These are phyloP conservation scores for Heterodera carotae DNA, from an alignment of 1,140 invertebrate genomes.

Conservation along the genomic window DNA sequence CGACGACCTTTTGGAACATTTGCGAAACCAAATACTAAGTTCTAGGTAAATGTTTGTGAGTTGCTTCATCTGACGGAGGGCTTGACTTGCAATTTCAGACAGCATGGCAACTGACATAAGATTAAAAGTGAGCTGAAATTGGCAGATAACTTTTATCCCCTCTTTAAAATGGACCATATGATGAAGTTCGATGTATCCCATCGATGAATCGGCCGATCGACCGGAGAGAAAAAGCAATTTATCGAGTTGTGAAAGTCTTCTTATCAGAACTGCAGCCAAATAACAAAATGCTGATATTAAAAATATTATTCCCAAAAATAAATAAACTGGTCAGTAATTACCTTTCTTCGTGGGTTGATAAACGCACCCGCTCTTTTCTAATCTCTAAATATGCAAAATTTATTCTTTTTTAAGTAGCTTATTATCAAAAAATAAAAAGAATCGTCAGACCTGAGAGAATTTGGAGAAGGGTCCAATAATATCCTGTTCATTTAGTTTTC, in stretches of 20 bases:
- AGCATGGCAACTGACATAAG: constrained; percentile 34
- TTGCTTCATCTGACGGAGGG: constrained; percentile 21
- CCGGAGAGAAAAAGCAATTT: constrained; percentile 32
- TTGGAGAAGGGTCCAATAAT: constrained; percentile 8
- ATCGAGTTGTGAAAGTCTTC: constrained; percentile 29
- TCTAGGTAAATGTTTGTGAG: constrained; percentile 22
- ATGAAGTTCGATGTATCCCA: constrained; percentile 37
- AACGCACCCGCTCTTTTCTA: constrained; percentile 32
- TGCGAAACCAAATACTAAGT: constrained; percentile 29
- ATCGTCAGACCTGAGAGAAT: constrained; percentile 25
- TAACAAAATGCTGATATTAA: constrained; percentile 24
- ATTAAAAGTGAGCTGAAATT: constrained; percentile 39
- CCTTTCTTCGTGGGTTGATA: constrained; percentile 23
- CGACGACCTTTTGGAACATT: constrained; percentile 1
- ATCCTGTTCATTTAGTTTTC: constrained; percentile 28
- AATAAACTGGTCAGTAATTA: not conserved
- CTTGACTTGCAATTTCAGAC: constrained; percentile 34
- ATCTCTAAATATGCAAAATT: constrained; percentile 31
- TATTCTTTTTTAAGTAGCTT: too few relatives aligned
- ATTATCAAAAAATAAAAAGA: too few relatives aligned
- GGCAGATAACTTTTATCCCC: not conserved
- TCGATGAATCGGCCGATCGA: constrained; percentile 29
- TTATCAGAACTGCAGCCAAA: constrained; percentile 30
- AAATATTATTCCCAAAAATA: not conserved
- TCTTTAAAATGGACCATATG: constrained; percentile 36